Base-by-base conservation (phyloP, 1,140 invertebrate species). In the Nephila pilipes region DNA sequence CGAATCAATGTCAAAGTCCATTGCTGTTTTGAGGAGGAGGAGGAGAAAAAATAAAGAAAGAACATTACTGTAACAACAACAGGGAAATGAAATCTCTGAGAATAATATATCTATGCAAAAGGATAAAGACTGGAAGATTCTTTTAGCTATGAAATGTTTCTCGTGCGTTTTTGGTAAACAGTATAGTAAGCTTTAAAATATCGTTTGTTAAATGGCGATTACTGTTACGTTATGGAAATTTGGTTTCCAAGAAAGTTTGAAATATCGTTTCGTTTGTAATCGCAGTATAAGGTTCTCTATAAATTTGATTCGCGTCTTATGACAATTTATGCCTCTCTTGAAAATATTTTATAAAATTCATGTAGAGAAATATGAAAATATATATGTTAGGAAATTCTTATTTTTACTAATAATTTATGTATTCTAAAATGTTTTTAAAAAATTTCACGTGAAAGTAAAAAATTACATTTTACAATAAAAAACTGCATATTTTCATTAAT, bases 1-100 rank as follows among this genome's bases (percentile, higher is more conserved):
- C 29, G 83, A 85, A 85, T 85, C 83, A 85, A 85, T 60, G 83
- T 85, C 83, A 85, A 85, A 85, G 46, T 60, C 54, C 54, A 85
- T 85, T 60, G 54, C n/a, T 55, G 25, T 58, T 60, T 58, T 85
- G 22, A 81, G 38, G 38, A 55, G 80, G 54, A 54, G 75, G 46
- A 46, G 38, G 46, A 10, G 0, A 46, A 10, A 46, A 8, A 10
- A 10, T 0, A 46, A 46, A 46, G 12, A 46, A 32, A n/a, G n/a
- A 46, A 46, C 38, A 46, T 46, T 46, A 46, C 38, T 46, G 38
- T 8, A 46, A 32, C 36, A 25, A 38, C 75, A 38, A 80, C 29
- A 38, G 32, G 75, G 32, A 38, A 80, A 80, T 80, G 29, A 80
- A 80, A 80, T 38, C 29, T 80, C 75, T 32, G 22, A 65, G 60